These are phyloP conservation scores for Odontomyia ornata DNA, from an alignment of 2,888 invertebrate species.

Conservation along the genomic window DNA sequence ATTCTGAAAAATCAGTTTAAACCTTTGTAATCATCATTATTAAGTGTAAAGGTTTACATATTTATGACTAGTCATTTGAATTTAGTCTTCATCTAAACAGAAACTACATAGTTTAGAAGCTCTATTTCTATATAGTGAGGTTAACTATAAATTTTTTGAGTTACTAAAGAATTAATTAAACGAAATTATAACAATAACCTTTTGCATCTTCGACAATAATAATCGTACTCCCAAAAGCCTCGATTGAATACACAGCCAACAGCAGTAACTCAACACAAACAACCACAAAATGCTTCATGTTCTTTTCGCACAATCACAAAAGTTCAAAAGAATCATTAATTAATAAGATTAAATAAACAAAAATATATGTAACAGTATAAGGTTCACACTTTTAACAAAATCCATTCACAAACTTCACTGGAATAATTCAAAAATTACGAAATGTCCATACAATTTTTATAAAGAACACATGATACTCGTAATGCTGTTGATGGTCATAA, in stretches of 20 bases:
- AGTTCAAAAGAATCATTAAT: slow-evolving; percentile 31
- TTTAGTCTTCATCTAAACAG: no score
- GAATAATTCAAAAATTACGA: slow-evolving; percentile 27
- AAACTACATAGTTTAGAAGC: no score
- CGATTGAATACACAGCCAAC: slow-evolving; percentile 48
- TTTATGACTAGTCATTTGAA: no score
- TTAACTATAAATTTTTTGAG: no score
- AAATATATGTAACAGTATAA: background rate
- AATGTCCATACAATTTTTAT: slow-evolving; percentile 1
- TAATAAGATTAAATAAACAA: background rate
- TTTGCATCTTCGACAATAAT: slow-evolving; percentile 65
- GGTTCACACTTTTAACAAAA: slow-evolving; percentile 7
- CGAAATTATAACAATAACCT: slow-evolving; percentile 55
- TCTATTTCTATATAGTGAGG: no score
- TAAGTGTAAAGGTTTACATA: no score
- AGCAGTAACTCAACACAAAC: slow-evolving; percentile 31
- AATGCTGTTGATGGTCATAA: background rate
- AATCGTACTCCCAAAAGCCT: slow-evolving; percentile 60
- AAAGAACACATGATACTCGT: no score
- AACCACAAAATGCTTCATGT: slow-evolving; percentile 39
- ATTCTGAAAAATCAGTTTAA: no score
- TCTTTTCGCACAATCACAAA: slow-evolving; percentile 15
- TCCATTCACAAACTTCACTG: slow-evolving; percentile 24
- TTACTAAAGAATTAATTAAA: no score
- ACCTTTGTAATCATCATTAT: no score